phyloP scores from a whole-genome alignment of 2,888 invertebrate species.

The Deilephila porcellus region DNA sequence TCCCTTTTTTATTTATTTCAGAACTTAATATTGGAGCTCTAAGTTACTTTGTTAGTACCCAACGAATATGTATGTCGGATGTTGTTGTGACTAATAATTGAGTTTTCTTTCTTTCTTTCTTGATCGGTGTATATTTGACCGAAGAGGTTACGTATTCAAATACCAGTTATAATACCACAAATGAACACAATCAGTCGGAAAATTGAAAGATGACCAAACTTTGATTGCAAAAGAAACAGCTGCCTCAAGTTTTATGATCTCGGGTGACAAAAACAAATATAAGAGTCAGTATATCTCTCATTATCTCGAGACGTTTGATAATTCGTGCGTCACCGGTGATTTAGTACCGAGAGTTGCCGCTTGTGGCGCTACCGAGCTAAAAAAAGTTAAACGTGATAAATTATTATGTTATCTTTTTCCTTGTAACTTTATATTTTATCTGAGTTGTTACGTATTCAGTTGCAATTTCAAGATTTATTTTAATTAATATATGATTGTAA shows the following conservation, averaged over 20 bases:
- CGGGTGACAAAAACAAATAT: conserved; percentile 28
- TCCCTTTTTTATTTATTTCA: too few species aligned
- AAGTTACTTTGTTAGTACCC: too few species aligned
- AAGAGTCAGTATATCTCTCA: conserved; percentile 57
- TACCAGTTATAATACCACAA: too few species aligned
- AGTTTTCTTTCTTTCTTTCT: too few species aligned
- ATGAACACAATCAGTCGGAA: too few species aligned
- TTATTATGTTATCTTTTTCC: conserved; percentile 50
- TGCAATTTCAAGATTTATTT: conserved; percentile 8
- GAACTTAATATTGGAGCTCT: too few species aligned
- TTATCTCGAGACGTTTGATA: conserved; percentile 80
- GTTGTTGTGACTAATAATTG: too few species aligned
- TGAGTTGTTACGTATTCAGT: background rate
- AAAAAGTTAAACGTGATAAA: conserved; percentile 64
- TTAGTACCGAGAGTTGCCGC: conserved; percentile 68
- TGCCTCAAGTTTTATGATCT: conserved; percentile 8
- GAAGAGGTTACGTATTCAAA: too few species aligned
- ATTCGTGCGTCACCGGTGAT: conserved; percentile 73
- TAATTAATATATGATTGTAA: background rate
- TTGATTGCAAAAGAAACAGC: background rate
- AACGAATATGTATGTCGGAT: too few species aligned
- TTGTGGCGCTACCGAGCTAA: conserved; percentile 49
- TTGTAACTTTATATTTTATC: conserved; percentile 41
- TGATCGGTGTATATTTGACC: too few species aligned
- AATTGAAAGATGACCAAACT: conserved; percentile 9